Conservation (phyloP, 2,888 invertebrate genomes). For the Colletes collaris region DNA sequence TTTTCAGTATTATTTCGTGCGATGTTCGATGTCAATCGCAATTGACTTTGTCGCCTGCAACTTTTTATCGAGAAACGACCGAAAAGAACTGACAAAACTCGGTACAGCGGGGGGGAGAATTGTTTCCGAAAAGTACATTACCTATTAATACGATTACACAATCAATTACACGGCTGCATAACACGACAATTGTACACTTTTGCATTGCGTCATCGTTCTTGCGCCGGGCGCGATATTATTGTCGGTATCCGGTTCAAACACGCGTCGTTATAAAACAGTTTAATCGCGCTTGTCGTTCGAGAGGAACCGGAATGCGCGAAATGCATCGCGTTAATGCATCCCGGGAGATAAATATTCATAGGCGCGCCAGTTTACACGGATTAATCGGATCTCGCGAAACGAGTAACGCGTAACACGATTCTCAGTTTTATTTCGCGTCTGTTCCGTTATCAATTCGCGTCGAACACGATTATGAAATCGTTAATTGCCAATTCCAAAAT, state of each 20-base stretch:
- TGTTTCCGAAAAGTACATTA: no score
- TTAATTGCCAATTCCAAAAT: conserved; percentile 35
- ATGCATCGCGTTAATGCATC: conserved; percentile 23
- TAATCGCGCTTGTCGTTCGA: conserved; percentile 2
- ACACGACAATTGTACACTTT: no score
- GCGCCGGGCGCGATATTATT: no score
- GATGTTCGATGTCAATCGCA: no score
- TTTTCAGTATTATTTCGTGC: no score
- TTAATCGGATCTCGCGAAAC: conserved; percentile 26
- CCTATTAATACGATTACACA: no score
- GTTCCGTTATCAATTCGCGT: conserved; percentile 21
- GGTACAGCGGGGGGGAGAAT: no score
- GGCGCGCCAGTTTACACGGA: conserved; percentile 1
- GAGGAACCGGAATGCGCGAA: neutral
- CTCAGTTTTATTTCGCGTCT: conserved; percentile 31
- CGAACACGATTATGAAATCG: conserved; percentile 21
- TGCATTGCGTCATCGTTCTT: no score
- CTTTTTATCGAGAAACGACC: no score
- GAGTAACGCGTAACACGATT: conserved; percentile 1
- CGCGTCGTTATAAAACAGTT: conserved; percentile 16
- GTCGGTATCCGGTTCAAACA: neutral
- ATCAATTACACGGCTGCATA: no score
- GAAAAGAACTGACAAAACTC: no score
- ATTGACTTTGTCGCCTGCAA: no score
- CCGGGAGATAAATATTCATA: conserved; percentile 47